A percentile compares a stretch with the other conserved stretches of the same genome.
Conservation (phyloP, 2,113 vertebrate genomes). For the Muntiacus muntjak region DNA sequence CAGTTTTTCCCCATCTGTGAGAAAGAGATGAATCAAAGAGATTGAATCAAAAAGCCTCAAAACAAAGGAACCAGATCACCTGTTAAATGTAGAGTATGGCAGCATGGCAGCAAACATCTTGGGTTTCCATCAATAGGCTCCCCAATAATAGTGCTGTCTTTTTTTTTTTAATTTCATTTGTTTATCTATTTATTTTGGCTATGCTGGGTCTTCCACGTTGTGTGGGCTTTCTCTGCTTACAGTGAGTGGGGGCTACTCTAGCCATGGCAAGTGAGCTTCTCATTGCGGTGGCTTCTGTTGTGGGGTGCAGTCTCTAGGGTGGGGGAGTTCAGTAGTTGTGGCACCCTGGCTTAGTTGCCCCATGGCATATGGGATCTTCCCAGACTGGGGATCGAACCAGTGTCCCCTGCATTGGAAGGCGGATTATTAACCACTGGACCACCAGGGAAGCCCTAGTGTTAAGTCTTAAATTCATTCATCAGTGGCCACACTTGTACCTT, state of each 20-base stretch:
- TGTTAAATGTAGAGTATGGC: not conserved
- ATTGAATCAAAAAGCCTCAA: not conserved
- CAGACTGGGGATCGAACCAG: not conserved
- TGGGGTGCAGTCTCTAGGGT: not conserved
- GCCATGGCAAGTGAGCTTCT: not conserved
- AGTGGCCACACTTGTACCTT: not conserved
- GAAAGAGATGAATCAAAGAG: not conserved
- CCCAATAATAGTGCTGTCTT: not conserved
- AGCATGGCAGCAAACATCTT: not conserved
- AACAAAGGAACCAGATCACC: not conserved
- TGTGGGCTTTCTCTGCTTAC: not conserved
- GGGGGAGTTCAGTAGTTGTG: not conserved
- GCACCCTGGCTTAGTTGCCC: not conserved
- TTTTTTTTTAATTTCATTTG: not conserved
- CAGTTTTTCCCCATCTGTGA: not conserved
- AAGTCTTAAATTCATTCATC: not conserved
- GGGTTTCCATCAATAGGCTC: not conserved
- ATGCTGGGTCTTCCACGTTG: not conserved
- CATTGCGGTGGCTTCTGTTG: fast-evolving
- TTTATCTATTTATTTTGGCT: not conserved
- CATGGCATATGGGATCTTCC: not conserved
- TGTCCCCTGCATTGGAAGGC: not conserved
- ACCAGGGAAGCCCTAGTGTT: not conserved
- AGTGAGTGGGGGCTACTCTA: not conserved
- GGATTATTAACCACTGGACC: not conserved